Evolutionary conservation across 2,888 invertebrate genomes (phyloP).

Genomic region (Hypomecis atomaria): DNA sequence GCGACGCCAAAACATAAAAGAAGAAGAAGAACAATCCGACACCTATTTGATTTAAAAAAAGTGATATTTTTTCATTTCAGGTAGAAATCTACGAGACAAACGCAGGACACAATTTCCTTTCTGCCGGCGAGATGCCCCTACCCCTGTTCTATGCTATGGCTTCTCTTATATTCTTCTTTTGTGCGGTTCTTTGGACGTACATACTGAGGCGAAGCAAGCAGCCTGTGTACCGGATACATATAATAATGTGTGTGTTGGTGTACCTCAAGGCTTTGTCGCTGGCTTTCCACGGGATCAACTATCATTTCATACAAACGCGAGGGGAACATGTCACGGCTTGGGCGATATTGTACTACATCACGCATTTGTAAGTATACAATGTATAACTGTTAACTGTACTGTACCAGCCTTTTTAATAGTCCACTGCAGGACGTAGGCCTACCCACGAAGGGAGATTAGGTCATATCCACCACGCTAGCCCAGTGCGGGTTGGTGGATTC

Average conservation of each 20-base stretch:
- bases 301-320: slow-evolving; percentile 95
- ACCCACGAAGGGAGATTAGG: too few relatives aligned
- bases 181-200: slow-evolving; percentile 97
- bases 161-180: slow-evolving; percentile 94
- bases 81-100: slow-evolving; percentile 95
- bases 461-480: too few relatives aligned
- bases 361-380: slow-evolving; percentile 91
- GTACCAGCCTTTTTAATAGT: too few relatives aligned
- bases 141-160: slow-evolving; percentile 97
- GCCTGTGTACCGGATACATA: slow-evolving; percentile 97
- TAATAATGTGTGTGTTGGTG: slow-evolving; percentile 97
- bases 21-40: too few relatives aligned
- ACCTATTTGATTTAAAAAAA: not conserved
- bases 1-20: too few relatives aligned
- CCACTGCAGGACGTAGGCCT: too few relatives aligned
- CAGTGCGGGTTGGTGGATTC: too few relatives aligned
- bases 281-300: slow-evolving; percentile 97
- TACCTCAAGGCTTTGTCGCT: slow-evolving; percentile 96
- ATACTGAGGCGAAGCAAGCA: slow-evolving; percentile 93
- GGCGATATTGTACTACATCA: slow-evolving; percentile 98
- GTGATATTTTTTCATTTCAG: slow-evolving; percentile 75
- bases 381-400: too few relatives aligned
- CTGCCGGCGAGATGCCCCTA: slow-evolving; percentile 98
- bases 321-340: slow-evolving; percentile 98
- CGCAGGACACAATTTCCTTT: slow-evolving; percentile 93